Evolutionary conservation across 1,140 invertebrate genomes (phyloP).

Genomic region (Drosophila aff.): DNA sequence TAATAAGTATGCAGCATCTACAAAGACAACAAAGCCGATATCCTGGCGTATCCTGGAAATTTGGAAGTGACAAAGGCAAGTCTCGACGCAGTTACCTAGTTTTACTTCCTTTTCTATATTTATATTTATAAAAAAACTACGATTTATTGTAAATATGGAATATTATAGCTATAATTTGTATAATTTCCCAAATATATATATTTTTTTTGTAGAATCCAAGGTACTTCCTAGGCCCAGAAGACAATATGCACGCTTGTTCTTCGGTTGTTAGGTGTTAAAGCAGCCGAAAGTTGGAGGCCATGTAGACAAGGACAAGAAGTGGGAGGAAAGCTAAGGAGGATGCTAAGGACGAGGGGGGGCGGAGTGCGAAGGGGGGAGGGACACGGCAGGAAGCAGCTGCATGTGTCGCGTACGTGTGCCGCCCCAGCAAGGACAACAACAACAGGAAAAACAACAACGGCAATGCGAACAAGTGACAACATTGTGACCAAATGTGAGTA

Average conservation of each 20-base stretch:
- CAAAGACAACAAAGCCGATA: conserved; percentile 35
- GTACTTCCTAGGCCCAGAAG: background rate
- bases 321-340: background rate
- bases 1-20: conserved; percentile 69
- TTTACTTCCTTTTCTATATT: background rate
- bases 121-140: too few species aligned
- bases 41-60: conserved; percentile 20
- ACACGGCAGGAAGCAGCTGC: conserved; percentile 36
- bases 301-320: conserved; percentile 45
- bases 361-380: background rate
- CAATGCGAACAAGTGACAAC: conserved; percentile 59
- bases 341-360: background rate
- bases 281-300: conserved; percentile 77
- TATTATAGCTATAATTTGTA: background rate
- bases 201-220: background rate
- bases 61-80: too few species aligned
- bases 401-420: conserved; percentile 66
- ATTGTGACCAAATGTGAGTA: conserved; percentile 58
- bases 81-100: too few species aligned
- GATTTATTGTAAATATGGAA: too few species aligned
- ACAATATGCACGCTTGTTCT: conserved; percentile 45
- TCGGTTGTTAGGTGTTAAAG: conserved; percentile 78
- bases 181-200: background rate
- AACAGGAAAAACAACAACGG: conserved; percentile 14
- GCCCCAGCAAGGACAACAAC: conserved; percentile 32